Evolutionary conservation across 2,113 vertebrate genomes (phyloP).

Genomic region (Entelurus aequoreus): DNA sequence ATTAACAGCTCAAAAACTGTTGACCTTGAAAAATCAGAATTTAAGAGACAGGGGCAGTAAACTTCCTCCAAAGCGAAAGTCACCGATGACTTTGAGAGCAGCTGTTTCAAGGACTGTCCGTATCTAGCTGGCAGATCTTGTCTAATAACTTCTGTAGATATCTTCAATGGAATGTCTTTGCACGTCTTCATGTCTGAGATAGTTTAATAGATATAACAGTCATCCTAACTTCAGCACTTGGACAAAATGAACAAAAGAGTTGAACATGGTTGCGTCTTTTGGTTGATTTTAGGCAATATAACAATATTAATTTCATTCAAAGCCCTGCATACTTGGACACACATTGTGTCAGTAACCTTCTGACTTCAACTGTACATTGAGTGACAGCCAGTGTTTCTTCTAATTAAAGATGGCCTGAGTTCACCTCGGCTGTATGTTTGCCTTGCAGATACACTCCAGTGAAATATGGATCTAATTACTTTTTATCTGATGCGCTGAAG

Average conservation of each 20-base stretch:
- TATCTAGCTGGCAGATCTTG: slow-evolving; percentile 16
- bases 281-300: too few relatives aligned
- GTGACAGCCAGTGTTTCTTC: slow-evolving; percentile 49
- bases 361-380: slow-evolving; percentile 43
- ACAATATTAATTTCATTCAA: too few relatives aligned
- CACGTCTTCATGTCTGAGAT: slow-evolving; percentile 11
- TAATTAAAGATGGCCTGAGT: slow-evolving; percentile 42
- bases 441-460: slow-evolving; percentile 48
- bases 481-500: slow-evolving; percentile 64
- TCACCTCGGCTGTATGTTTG: slow-evolving; percentile 45
- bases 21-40: slow-evolving; percentile 32
- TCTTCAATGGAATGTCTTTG: neutral
- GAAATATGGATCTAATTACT: slow-evolving; percentile 67
- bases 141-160: slow-evolving; percentile 4
- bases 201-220: neutral
- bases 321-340: neutral
- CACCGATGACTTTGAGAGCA: slow-evolving; percentile 29
- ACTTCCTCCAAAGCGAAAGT: slow-evolving; percentile 3
- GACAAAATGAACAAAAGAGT: too few relatives aligned
- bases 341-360: slow-evolving; percentile 6
- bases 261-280: too few relatives aligned
- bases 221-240: too few relatives aligned
- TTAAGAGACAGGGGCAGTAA: slow-evolving; percentile 4
- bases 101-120: slow-evolving; percentile 13
- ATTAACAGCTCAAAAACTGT: slow-evolving; percentile 1